A percentile compares a stretch with the other conserved stretches of the same genome.
Evolutionary conservation across 1,140 invertebrate species (phyloP).

Genomic region (Asbolus verrucosus): DNA sequence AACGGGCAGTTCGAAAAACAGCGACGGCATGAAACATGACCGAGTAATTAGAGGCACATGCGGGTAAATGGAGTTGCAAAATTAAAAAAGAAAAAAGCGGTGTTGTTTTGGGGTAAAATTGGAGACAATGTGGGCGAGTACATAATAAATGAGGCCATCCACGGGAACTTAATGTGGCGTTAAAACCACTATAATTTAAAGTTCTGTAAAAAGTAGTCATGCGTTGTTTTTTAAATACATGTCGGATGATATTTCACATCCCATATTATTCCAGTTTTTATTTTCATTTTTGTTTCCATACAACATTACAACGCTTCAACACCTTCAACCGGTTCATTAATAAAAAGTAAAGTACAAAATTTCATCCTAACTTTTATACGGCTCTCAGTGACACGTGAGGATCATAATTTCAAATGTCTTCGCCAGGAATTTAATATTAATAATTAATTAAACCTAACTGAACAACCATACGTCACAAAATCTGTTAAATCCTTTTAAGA

Average conservation of each 20-base stretch:
- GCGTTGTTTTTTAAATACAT: constrained; percentile 3
- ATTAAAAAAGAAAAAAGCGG: no score
- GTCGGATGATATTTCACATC: constrained; percentile 29
- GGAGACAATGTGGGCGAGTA: not conserved
- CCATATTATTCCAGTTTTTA: constrained; percentile 26
- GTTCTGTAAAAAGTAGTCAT: constrained; percentile 29
- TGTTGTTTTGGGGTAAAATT: no score
- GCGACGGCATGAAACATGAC: no score
- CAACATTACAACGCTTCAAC: constrained; percentile 32
- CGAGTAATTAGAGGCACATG: no score
- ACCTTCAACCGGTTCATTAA: constrained; percentile 34
- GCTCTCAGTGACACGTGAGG: constrained; percentile 2
- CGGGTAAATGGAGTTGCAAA: no score
- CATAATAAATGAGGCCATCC: constrained; percentile 11
- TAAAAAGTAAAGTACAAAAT: constrained; percentile 37
- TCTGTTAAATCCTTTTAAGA: no score
- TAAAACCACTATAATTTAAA: constrained; percentile 32
- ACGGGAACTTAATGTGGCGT: constrained; percentile 22
- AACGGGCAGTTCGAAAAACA: no score
- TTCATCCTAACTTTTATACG: constrained; percentile 7
- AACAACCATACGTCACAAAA: no score
- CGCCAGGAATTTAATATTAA: not conserved
- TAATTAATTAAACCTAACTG: no score
- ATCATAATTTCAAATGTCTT: constrained; percentile 17
- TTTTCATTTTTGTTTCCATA: constrained; percentile 11